Percentiles rank a stretch among this genome's conserved stretches.
Evolutionary conservation across 2,888 invertebrate genomes (phyloP).

Genomic region (Linhomoeus sp.): DNA sequence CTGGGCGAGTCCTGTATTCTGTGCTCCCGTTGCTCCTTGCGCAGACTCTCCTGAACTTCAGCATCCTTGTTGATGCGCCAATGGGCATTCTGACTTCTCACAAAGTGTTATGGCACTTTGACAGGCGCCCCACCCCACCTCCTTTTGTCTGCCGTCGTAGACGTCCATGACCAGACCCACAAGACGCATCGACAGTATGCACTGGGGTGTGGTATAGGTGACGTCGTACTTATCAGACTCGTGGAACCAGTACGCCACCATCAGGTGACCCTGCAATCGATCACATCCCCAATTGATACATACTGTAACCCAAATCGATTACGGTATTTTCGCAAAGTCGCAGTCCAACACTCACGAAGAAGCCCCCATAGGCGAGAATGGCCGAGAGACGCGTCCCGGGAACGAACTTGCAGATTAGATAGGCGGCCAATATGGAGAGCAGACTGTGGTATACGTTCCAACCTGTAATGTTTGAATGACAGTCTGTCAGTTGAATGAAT

Average conservation of each 20-base stretch:
- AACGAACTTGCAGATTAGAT: constrained; percentile 42
- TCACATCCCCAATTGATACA: constrained; percentile 39
- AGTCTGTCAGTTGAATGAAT: constrained; percentile 55
- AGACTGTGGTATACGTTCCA: constrained; percentile 52
- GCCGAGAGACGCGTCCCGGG: constrained; percentile 47
- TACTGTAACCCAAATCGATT: no score
- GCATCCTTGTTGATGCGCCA: no score
- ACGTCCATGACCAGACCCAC: constrained; percentile 60
- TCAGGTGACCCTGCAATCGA: constrained; percentile 27
- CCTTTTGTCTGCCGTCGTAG: constrained; percentile 48
- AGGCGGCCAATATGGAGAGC: constrained; percentile 49
- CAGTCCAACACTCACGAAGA: constrained; percentile 40
- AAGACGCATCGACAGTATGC: constrained; percentile 67
- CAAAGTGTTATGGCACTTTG: no score
- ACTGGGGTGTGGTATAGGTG: constrained; percentile 93
- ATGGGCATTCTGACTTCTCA: no score
- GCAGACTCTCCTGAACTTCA: no score
- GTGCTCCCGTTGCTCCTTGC: no score
- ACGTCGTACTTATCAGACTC: constrained; percentile 68
- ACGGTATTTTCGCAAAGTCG: no score
- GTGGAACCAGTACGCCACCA: constrained; percentile 52
- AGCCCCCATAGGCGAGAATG: constrained; percentile 52
- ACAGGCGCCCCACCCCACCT: constrained; percentile 7
- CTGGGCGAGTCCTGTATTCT: constrained; percentile 39
- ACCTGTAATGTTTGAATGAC: constrained; percentile 40